phyloP scores from a whole-genome alignment of 1,140 invertebrate genomes.

The Aphis gossypii region DNA sequence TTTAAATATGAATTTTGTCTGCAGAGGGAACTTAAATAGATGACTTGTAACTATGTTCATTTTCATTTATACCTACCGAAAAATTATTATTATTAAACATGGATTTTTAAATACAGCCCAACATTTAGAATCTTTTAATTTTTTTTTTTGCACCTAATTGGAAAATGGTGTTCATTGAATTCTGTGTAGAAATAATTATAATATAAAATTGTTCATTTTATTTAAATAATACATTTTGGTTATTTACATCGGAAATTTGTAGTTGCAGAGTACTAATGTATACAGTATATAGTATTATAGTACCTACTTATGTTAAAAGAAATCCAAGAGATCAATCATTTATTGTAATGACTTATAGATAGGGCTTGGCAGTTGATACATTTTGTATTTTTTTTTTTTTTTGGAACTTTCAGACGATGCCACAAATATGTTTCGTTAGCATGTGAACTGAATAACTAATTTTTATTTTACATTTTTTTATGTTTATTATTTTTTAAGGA shows the following conservation, averaged over 20 bases:
- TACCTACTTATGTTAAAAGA: no score
- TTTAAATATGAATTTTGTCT: background rate
- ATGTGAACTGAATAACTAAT: no score
- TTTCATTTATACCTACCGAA: background rate
- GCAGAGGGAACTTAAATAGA: background rate
- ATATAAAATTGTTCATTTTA: background rate
- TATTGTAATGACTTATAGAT: no score
- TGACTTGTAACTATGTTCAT: background rate
- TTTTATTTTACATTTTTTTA: no score
- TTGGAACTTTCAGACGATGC: no score
- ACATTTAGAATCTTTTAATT: background rate
- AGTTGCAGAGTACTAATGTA: no score
- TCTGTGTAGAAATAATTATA: background rate
- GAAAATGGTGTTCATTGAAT: background rate
- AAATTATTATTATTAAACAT: background rate
- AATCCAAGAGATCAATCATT: background rate
- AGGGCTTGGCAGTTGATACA: no score
- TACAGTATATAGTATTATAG: no score
- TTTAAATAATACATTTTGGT: background rate
- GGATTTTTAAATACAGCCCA: no score
- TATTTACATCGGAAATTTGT: background rate
- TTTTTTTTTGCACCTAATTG: background rate
- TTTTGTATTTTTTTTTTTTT: no score
- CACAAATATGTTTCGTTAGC: no score
- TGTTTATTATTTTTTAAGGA: no score